These are phyloP conservation scores for Sisyra nigra DNA, from an alignment of 2,888 invertebrate genomes.

Conservation along the genomic window DNA sequence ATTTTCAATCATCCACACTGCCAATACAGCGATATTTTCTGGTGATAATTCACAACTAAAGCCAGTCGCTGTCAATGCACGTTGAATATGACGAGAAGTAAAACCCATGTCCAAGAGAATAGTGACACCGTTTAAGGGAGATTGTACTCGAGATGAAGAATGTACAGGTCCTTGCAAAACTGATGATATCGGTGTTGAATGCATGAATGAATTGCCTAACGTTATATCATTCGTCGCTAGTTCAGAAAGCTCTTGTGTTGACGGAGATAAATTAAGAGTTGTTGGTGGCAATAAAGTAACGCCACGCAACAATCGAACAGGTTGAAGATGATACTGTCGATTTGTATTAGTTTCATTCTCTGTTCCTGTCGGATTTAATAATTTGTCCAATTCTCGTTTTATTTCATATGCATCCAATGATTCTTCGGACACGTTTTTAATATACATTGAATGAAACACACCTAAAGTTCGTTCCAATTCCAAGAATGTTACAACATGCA, in stretches of 20 bases:
- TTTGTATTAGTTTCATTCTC: not conserved
- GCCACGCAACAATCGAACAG: constrained; percentile 9
- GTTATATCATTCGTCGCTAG: too few species aligned
- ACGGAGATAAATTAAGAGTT: constrained; percentile 12
- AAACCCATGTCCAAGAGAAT: constrained; percentile 45
- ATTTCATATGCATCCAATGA: constrained; percentile 21
- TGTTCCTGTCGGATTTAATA: constrained; percentile 10
- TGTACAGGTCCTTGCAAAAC: too few species aligned
- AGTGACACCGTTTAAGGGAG: too few species aligned
- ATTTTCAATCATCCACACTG: constrained; percentile 49
- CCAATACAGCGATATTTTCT: constrained; percentile 37
- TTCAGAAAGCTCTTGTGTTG: too few species aligned
- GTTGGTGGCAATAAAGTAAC: constrained; percentile 17
- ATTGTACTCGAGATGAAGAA: too few species aligned
- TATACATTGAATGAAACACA: constrained; percentile 27
- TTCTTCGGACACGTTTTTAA: constrained; percentile 24
- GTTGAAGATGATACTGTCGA: constrained; percentile 5
- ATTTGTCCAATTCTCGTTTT: constrained; percentile 18
- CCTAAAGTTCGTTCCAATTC: constrained; percentile 32
- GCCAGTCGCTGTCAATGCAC: constrained; percentile 36
- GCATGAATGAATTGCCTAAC: too few species aligned
- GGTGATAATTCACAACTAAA: constrained; percentile 23
- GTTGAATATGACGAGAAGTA: constrained; percentile 34
- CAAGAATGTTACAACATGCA: constrained; percentile 26
- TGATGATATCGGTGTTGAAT: too few species aligned